Percentiles rank a stretch among this genome's conserved stretches.
phyloP scores from a whole-genome alignment of 2,113 vertebrate genomes.

The Nesogale talazaci region DNA sequence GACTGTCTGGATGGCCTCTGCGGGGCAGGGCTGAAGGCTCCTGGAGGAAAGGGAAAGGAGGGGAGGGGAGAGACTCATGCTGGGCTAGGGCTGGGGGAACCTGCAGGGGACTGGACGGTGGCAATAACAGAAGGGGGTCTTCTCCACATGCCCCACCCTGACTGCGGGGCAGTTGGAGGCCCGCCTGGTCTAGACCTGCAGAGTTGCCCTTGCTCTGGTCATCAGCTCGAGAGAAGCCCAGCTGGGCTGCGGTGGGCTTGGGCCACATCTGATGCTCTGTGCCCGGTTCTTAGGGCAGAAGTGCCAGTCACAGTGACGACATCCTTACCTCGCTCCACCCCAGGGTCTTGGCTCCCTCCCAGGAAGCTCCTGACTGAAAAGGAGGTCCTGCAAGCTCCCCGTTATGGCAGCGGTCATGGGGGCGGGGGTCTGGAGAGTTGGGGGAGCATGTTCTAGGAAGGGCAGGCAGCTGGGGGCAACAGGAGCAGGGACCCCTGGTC shows the following conservation, averaged over 20 bases:
- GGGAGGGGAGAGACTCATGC: too few species aligned
- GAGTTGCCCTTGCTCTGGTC: neutral
- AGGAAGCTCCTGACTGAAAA: neutral
- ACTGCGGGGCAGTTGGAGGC: neutral
- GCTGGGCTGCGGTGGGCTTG: neutral
- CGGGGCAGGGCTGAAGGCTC: neutral
- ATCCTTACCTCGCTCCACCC: neutral
- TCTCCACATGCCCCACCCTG: neutral
- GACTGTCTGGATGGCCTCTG: neutral
- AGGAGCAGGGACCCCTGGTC: neutral
- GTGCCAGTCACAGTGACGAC: neutral
- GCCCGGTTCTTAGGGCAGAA: neutral
- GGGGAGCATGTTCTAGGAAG: neutral
- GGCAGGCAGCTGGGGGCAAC: fast-evolving
- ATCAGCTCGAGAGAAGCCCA: neutral
- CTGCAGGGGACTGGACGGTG: neutral
- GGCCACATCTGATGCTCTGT: neutral
- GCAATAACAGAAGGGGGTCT: neutral
- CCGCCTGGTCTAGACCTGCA: neutral
- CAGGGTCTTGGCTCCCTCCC: neutral
- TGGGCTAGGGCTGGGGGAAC: too few species aligned
- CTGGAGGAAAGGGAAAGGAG: neutral
- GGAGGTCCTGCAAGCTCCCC: neutral
- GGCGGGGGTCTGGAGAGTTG: neutral
- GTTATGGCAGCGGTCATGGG: too few species aligned